Percentiles rank a stretch among this genome's conserved stretches.
Evolutionary conservation across 1,140 invertebrate genomes (phyloP).

Genomic region (Meloidogyne floridensis): DNA sequence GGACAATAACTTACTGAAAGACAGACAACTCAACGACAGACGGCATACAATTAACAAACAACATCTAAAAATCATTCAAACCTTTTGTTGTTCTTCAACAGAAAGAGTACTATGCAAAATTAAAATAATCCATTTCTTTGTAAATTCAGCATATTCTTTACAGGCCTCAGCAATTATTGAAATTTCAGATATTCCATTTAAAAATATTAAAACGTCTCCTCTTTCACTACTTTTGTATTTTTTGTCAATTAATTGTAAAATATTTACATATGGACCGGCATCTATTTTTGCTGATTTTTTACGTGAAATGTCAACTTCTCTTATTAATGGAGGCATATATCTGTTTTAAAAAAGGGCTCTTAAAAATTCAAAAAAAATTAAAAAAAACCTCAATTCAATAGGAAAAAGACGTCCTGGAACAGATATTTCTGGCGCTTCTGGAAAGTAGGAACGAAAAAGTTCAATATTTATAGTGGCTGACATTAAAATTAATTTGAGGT

Average conservation of each 20-base stretch:
- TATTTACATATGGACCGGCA: constrained; percentile 85
- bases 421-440: constrained; percentile 78
- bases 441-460: constrained; percentile 86
- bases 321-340: constrained; percentile 46
- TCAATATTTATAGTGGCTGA: constrained; percentile 96
- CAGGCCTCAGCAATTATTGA: constrained; percentile 81
- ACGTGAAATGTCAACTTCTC: constrained; percentile 60
- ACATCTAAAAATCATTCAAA: not conserved
- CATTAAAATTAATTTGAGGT: constrained; percentile 87
- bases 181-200: constrained; percentile 94
- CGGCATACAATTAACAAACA: no score
- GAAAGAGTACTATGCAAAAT: constrained; percentile 87
- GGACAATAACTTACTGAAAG: no score
- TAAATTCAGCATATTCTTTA: constrained; percentile 79
- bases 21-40: no score
- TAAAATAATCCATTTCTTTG: constrained; percentile 87
- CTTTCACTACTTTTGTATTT: constrained; percentile 76
- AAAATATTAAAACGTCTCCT: constrained; percentile 92
- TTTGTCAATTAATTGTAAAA: constrained; percentile 79
- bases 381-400: constrained; percentile 67
- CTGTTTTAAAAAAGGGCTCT: not conserved
- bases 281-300: constrained; percentile 76
- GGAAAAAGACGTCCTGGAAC: constrained; percentile 91
- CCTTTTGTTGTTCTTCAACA: constrained; percentile 89
- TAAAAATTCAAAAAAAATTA: not conserved